Evolutionary conservation across 2,113 vertebrate genomes (phyloP).

Genomic region (Eudorcas thomsonii): DNA sequence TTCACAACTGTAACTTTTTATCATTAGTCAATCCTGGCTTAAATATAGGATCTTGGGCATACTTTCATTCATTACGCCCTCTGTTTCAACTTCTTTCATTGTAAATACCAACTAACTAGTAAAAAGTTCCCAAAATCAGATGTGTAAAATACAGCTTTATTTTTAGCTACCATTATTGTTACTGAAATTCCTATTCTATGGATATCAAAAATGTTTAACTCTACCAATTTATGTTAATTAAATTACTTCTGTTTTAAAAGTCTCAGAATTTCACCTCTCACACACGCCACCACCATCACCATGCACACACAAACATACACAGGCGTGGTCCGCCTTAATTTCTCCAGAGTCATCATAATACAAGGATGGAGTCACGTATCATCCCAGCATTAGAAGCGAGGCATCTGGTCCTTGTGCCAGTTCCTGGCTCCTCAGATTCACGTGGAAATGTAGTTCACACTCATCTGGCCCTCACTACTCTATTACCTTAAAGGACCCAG

Average conservation of each 20-base stretch:
- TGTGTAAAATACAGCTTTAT: not conserved
- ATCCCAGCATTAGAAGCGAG: not conserved
- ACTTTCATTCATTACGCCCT: not conserved
- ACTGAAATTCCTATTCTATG: not conserved
- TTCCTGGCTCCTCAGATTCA: not conserved
- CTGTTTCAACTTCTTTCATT: not conserved
- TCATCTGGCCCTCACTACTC: not conserved
- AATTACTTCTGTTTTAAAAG: not conserved
- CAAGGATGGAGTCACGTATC: not conserved
- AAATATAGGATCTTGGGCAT: not conserved
- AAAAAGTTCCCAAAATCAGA: not conserved
- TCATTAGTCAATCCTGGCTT: not conserved
- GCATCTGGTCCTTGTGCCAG: not conserved
- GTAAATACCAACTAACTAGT: not conserved
- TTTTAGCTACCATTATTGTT: not conserved
- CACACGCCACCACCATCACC: not conserved
- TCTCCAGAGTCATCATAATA: not conserved
- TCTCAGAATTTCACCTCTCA: not conserved
- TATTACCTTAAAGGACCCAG: not conserved
- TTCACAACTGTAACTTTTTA: not conserved
- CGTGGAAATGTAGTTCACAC: not conserved
- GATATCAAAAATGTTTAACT: not conserved
- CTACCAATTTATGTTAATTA: not conserved
- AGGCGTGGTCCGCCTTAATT: not conserved
- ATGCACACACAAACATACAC: not conserved